Conservation (phyloP, 2,888 invertebrate species). For the Globia sparganii region DNA sequence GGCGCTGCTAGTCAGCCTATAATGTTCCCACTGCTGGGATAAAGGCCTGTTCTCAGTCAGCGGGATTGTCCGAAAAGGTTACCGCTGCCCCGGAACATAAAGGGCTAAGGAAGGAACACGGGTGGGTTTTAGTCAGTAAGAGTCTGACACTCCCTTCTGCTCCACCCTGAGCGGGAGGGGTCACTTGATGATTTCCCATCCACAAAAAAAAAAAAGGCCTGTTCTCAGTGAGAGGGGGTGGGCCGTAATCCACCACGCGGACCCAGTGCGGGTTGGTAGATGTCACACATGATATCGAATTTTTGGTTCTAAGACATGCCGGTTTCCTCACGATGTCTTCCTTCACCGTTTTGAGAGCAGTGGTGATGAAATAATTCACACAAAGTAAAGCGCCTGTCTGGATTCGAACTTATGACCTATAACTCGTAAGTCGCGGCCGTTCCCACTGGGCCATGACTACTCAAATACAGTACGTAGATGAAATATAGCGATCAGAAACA, state of each 20-base stretch:
- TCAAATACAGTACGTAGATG: conserved; percentile 10
- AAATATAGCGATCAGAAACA: conserved; percentile 9
- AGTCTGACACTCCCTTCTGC: too few relatives aligned
- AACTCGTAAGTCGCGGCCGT: not conserved
- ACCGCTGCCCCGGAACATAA: too few relatives aligned
- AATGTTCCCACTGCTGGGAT: not conserved
- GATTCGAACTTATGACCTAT: not conserved
- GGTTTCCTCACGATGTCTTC: not conserved
- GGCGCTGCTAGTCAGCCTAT: too few relatives aligned
- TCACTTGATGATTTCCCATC: too few relatives aligned
- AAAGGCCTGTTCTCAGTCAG: not conserved
- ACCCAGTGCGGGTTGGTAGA: too few relatives aligned
- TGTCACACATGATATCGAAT: too few relatives aligned
- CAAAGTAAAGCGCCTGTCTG: not conserved
- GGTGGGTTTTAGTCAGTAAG: too few relatives aligned
- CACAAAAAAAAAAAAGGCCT: too few relatives aligned
- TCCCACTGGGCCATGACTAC: not conserved
- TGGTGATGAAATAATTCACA: not conserved
- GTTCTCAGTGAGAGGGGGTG: not conserved
- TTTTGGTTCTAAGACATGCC: not conserved
- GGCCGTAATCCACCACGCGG: not conserved
- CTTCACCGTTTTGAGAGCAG: not conserved
- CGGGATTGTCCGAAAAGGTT: too few relatives aligned
- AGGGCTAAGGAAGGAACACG: too few relatives aligned
- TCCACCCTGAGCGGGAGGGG: too few relatives aligned